Evolutionary conservation across 1,140 invertebrate genomes (phyloP).

Genomic region (Armadillidium nasatum): DNA sequence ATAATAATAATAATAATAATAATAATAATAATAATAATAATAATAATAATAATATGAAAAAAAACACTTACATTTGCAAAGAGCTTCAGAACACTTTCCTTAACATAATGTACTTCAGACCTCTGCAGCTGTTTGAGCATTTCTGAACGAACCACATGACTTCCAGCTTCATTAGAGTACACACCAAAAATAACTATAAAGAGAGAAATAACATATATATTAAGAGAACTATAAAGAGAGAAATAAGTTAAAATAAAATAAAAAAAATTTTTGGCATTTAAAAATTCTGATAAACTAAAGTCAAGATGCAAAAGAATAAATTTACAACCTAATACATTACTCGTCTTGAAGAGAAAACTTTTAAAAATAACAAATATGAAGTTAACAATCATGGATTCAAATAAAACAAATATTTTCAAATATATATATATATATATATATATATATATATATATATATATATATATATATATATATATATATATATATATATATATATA

Average conservation of each 20-base stretch:
- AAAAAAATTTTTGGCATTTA: neutral
- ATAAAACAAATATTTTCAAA: neutral
- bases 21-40: too few species aligned
- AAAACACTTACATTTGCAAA: constrained; percentile 52
- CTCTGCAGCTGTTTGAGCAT: constrained; percentile 64
- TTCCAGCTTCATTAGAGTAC: constrained; percentile 73
- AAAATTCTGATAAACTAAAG: neutral
- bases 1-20: too few species aligned
- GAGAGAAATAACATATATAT: too few species aligned
- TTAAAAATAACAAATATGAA: too few species aligned
- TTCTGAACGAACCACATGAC: constrained; percentile 68
- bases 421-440: neutral
- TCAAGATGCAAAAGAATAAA: constrained; percentile 10
- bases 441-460: neutral
- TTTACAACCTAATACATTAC: too few species aligned
- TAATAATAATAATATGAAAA: too few species aligned
- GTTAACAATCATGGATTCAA: too few species aligned
- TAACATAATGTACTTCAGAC: constrained; percentile 54
- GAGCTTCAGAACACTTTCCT: constrained; percentile 52
- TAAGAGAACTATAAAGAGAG: constrained; percentile 6
- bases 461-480: neutral
- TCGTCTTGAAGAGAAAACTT: too few species aligned
- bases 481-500: neutral
- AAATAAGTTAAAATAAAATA: constrained; percentile 8
- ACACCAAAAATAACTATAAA: constrained; percentile 60